Conservation (phyloP, 2,113 vertebrate species). For the Rhizomys pruinosus region DNA sequence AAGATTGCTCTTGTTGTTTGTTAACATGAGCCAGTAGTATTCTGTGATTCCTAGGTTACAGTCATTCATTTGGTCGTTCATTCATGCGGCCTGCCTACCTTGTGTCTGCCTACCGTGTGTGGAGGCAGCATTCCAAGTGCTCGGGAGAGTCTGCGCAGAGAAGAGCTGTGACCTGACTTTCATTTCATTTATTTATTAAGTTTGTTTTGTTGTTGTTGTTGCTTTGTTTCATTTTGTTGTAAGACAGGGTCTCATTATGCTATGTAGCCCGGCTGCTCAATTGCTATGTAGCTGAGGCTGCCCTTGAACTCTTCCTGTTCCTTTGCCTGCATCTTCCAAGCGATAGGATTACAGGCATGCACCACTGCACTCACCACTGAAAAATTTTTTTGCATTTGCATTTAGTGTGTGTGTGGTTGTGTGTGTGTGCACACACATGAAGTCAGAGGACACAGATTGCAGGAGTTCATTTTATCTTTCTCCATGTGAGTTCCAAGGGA, state of each 20-base stretch:
- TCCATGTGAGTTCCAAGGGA: not conserved
- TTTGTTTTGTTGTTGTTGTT: not conserved
- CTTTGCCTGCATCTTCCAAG: not conserved
- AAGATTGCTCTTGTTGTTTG: slow-evolving; percentile 13
- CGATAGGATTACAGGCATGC: not conserved
- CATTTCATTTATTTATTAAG: not conserved
- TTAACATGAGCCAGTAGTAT: not conserved
- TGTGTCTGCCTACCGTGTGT: not conserved
- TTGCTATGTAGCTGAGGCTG: not conserved
- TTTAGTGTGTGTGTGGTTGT: not conserved
- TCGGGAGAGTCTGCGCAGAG: not conserved
- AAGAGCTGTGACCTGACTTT: not conserved
- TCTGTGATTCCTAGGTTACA: not conserved
- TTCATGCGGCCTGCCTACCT: no score
- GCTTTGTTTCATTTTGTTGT: not conserved
- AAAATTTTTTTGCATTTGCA: not conserved
- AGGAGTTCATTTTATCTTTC: not conserved
- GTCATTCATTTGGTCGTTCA: not conserved
- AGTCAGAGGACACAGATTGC: not conserved
- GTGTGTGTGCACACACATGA: not conserved
- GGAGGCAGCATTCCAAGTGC: not conserved
- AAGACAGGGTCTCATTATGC: not conserved
- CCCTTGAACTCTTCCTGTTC: not conserved
- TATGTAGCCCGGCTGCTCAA: not conserved
- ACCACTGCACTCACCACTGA: not conserved